phyloP scores from a whole-genome alignment of 2,797 vertebrate genomes.

The Yasuhikotakia modesta region DNA sequence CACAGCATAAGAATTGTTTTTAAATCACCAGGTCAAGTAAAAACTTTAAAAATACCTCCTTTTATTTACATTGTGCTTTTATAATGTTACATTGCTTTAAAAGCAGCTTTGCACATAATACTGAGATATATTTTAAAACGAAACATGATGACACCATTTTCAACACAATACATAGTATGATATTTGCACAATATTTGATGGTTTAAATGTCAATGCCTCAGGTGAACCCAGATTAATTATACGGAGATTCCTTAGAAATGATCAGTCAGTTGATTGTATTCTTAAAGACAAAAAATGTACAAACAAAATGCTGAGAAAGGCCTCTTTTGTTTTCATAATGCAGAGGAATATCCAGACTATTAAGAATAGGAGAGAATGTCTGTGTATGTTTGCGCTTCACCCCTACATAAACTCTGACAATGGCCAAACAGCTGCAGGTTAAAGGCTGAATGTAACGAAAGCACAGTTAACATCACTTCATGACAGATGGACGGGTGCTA shows the following conservation, averaged over 20 bases:
- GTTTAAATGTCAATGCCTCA: not conserved
- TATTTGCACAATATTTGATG: too few species aligned
- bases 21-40: too few species aligned
- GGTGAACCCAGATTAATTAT: not conserved
- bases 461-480: not conserved
- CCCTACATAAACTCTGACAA: constrained; percentile 18
- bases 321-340: not conserved
- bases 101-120: too few species aligned
- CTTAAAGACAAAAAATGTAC: not conserved
- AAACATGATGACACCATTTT: too few species aligned
- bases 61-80: too few species aligned
- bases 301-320: not conserved
- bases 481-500: constrained; percentile 4
- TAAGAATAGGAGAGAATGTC: constrained; percentile 33
- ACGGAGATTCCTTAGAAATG: not conserved
- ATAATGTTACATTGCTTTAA: too few species aligned
- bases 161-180: too few species aligned
- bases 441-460: constrained; percentile 31
- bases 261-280: not conserved
- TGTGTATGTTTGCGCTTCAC: constrained; percentile 22
- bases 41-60: too few species aligned
- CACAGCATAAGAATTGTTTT: too few species aligned
- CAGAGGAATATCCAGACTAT: constrained; percentile 26
- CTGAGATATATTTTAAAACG: too few species aligned
- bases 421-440: not conserved